These are phyloP conservation scores for Phenacoccus solenopsis DNA, from an alignment of 1,140 invertebrate species.

Conservation along the genomic window DNA sequence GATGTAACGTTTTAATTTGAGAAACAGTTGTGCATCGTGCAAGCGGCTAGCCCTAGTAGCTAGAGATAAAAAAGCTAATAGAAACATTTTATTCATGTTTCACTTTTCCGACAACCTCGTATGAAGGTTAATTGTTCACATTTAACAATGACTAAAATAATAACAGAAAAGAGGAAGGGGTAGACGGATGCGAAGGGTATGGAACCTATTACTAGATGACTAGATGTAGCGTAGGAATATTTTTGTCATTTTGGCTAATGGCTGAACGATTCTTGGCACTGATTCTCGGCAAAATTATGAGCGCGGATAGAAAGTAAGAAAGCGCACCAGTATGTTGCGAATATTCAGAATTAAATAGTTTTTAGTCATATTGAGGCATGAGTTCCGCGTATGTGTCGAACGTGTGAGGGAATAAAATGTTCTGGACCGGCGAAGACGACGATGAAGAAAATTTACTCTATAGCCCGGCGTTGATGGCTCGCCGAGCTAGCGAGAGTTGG, in stretches of 20 bases:
- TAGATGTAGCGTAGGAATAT: conserved; percentile 7
- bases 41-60: no score
- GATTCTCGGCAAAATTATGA: not conserved
- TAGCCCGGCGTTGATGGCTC: conserved; percentile 67
- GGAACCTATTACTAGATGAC: conserved; percentile 1
- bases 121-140: not conserved
- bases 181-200: not conserved
- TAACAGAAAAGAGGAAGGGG: not conserved
- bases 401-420: not conserved
- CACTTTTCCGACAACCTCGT: not conserved
- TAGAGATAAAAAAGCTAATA: not conserved
- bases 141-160: not conserved
- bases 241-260: conserved; percentile 15
- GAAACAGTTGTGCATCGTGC: no score
- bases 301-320: not conserved
- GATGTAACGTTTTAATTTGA: no score
- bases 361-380: not conserved
- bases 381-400: not conserved
- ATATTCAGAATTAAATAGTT: not conserved
- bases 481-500: conserved; percentile 72
- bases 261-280: conserved; percentile 10
- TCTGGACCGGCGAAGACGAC: conserved; percentile 43
- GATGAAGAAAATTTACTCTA: conserved; percentile 73
- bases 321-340: not conserved
- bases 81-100: not conserved